phyloP scores from a whole-genome alignment of 2,113 vertebrate genomes.

The Merops nubicus region DNA sequence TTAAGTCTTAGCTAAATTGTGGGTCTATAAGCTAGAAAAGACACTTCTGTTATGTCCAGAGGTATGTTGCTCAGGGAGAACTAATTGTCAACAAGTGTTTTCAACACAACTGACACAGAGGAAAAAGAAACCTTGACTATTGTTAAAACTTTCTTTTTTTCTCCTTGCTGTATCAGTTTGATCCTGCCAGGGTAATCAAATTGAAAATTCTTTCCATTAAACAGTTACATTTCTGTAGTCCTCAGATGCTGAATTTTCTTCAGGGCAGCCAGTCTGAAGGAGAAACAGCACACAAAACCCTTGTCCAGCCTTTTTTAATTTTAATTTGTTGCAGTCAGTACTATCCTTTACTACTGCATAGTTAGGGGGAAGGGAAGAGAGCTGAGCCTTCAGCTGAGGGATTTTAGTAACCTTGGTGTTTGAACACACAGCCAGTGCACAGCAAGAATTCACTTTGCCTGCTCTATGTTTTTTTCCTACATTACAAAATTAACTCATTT shows the following conservation, averaged over 20 bases:
- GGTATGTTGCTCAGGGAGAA: neutral
- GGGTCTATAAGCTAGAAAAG: neutral
- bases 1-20: neutral
- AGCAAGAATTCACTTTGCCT: neutral
- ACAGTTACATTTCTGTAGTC: neutral
- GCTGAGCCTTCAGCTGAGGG: neutral
- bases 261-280: neutral
- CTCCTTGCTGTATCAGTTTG: neutral
- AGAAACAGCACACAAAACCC: neutral
- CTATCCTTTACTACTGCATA: conserved; percentile 8
- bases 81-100: neutral
- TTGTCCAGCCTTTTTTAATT: conserved; percentile 4
- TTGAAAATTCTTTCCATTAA: neutral
- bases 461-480: neutral
- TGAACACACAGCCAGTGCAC: neutral
- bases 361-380: conserved; percentile 26
- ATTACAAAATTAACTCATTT: neutral
- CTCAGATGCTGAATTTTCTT: conserved; percentile 1
- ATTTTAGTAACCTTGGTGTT: conserved; percentile 34
- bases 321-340: conserved; percentile 12
- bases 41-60: neutral
- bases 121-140: neutral
- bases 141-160: neutral
- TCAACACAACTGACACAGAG: neutral
- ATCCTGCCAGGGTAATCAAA: neutral